Base-by-base conservation (phyloP, 2,113 vertebrate genomes). In the Embiotoca jacksoni region DNA sequence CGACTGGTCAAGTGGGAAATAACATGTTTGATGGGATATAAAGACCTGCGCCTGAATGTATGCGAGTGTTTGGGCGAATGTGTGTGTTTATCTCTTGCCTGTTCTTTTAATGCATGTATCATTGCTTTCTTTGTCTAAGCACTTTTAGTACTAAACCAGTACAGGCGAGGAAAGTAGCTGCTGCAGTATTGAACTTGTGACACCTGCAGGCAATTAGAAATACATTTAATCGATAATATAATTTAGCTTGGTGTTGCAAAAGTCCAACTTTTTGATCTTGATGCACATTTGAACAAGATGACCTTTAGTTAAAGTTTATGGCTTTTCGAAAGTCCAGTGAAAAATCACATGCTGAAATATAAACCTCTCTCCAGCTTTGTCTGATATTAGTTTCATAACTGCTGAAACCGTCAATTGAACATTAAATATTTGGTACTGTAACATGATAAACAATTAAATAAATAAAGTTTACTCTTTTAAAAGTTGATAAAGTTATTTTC, bases 1-100 rank as follows among this genome's bases (percentile, higher is more conserved):
- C 78, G 74, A 8, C 85, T 76, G 88, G 81, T 90, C 88, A 90
- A 91, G 87, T 89, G 85, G 88, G 78, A 90, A 90, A 91, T 88
- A 76, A 81, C 39, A 16, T 80, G 87, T 88, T 91, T 75, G 74
- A 78, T 79, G 49, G 60, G 72, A 80, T 81, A 75, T 70, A 65
- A 91, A 81, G 82, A 88, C 87, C 83, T 90, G 82, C 46, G 65
- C 50, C 63, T 81, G 49, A 39, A 62, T 73, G 58, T 54, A 13
- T 61, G 72, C 33, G 41, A 60, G 58, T n/a, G 55, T 37, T 41
- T 57, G 70, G 14, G 67, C 6, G 30, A 49, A 15, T 59, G 3
- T 54, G 58, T 66, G 6, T 79, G 46, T 78, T 68, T 70, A 32
- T 74, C 5, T 79, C 33, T 36, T 49, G 1, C 49, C 61, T 55